Evolutionary conservation across 2,797 vertebrate species (phyloP).

Genomic region (Phoeniculus purpureus): DNA sequence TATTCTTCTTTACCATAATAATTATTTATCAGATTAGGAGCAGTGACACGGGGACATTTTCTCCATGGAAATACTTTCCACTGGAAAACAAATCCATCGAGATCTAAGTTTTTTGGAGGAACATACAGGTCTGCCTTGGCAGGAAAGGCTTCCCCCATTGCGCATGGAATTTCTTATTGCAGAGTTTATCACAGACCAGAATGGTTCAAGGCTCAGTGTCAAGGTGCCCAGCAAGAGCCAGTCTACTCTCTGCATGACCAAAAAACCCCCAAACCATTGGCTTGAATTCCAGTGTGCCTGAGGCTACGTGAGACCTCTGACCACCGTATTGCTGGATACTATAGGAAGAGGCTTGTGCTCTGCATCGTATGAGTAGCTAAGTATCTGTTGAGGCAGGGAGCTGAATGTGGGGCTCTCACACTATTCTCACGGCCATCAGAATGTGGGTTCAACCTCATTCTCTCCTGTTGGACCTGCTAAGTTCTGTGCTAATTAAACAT

Average conservation of each 20-base stretch:
- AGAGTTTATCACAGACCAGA: background rate
- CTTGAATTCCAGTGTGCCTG: background rate
- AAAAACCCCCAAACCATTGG: accelerated
- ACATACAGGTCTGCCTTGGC: background rate
- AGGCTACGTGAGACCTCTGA: background rate
- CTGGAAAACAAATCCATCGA: background rate
- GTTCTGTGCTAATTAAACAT: background rate
- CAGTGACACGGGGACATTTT: background rate
- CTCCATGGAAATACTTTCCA: background rate
- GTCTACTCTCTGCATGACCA: background rate
- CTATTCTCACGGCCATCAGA: background rate
- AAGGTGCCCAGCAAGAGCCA: background rate
- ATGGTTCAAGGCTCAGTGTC: background rate
- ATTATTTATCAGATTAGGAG: background rate
- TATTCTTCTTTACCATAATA: background rate
- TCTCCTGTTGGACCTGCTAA: background rate
- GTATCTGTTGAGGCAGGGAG: background rate
- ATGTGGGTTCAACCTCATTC: background rate
- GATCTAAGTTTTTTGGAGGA: background rate
- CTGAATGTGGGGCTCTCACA: background rate
- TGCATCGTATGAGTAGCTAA: background rate
- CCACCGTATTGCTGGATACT: background rate
- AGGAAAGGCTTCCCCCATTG: background rate
- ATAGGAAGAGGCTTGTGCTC: no score
- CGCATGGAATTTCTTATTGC: background rate